Conservation (phyloP, 2,888 invertebrate species). For the Microplitis manilae region DNA sequence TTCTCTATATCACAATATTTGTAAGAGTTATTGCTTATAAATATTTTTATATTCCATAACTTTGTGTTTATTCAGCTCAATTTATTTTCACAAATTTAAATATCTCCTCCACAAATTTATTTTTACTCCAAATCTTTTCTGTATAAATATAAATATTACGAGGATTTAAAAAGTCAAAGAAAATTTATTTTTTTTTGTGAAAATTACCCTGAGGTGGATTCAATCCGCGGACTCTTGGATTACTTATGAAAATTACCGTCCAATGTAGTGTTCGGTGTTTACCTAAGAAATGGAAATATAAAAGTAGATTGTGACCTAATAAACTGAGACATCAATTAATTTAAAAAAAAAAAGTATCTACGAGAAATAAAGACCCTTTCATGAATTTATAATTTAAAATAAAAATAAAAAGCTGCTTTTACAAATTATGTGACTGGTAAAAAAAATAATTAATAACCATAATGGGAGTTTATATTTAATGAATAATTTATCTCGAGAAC, state of each 20-base stretch:
- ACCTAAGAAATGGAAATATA: neutral
- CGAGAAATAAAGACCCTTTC: neutral
- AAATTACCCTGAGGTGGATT: neutral
- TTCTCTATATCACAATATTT: slow-evolving; percentile 50
- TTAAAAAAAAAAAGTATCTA: neutral
- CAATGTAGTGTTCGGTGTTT: neutral
- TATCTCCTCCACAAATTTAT: neutral
- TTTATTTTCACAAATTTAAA: neutral
- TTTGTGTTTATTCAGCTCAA: neutral
- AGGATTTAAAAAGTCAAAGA: neutral
- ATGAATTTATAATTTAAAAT: slow-evolving; percentile 4
- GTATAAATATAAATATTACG: neutral
- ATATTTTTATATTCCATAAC: neutral
- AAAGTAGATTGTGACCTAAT: slow-evolving; percentile 3
- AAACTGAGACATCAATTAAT: neutral
- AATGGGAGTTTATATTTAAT: slow-evolving; percentile 20
- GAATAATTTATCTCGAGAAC: slow-evolving; percentile 30
- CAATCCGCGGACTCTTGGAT: neutral
- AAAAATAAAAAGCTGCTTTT: neutral
- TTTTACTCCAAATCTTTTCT: neutral
- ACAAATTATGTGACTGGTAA: neutral
- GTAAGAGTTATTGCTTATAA: slow-evolving; percentile 13
- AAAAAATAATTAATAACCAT: slow-evolving; percentile 16
- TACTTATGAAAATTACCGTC: neutral
- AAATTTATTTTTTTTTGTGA: neutral